These are phyloP conservation scores for Vicugna pacos DNA, from an alignment of 2,113 vertebrate species.

Conservation along the genomic window DNA sequence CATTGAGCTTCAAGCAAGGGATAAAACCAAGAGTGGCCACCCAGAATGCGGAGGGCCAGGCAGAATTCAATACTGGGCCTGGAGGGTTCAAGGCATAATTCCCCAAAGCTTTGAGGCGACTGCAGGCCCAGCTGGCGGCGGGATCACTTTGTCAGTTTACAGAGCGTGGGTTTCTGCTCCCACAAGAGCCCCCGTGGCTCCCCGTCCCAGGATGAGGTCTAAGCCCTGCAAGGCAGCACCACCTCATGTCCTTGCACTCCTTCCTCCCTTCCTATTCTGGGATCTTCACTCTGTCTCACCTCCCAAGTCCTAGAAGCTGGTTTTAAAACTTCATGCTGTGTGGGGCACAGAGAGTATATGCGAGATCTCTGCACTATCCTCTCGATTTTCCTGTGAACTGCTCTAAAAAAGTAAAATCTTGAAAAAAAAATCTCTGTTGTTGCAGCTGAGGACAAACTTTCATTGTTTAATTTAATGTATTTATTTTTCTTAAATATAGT, in stretches of 20 bases:
- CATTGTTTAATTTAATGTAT: too few species aligned
- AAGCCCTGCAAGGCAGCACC: background rate
- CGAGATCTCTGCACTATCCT: background rate
- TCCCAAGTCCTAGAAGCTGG: background rate
- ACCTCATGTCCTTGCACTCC: background rate
- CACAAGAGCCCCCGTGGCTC: background rate
- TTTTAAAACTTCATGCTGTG: background rate
- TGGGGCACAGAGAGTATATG: fast-evolving
- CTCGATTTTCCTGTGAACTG: background rate
- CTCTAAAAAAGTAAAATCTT: background rate
- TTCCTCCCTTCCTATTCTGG: background rate
- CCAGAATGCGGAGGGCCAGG: background rate
- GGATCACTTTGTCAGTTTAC: background rate
- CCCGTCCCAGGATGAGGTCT: background rate
- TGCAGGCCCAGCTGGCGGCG: fast-evolving
- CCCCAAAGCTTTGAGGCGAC: background rate
- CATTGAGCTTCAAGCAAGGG: background rate
- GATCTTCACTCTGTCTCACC: background rate
- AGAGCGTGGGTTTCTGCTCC: background rate
- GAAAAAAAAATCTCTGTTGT: background rate
- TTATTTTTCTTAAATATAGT: slow-evolving; percentile 91
- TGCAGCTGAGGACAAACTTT: background rate
- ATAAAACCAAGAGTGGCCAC: background rate
- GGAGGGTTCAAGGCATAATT: background rate
- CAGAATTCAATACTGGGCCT: background rate